Base-by-base conservation (phyloP, 2,113 vertebrate genomes). In the Otolemur garnettii region DNA sequence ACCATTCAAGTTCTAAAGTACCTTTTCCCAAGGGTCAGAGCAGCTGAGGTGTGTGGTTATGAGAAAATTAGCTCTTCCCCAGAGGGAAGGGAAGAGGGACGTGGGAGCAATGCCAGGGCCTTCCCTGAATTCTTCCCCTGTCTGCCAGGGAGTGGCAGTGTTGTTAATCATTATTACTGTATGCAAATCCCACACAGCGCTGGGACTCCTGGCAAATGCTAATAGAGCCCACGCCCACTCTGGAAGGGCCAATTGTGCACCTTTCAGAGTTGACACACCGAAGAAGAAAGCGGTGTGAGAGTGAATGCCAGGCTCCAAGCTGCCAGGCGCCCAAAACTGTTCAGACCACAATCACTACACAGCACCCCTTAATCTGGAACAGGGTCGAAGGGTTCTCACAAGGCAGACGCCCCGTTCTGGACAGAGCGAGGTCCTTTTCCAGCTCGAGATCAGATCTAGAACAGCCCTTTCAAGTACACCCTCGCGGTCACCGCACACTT, bases 121-220 rank as follows among this genome's bases (percentile, higher is more conserved):
- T 96, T 96, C 95, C 96, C 96, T 53, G 94, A 97, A 97, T 98
- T 82, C 96, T 98, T 97, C 95, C 97, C 50, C 30, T 1, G 89
- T 97, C 95, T 97, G 97, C 97, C 97, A 98, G 97, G 97, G 96
- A 98, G 97, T 96, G 97, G 97, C 97, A 98, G 94, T 98, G 89
- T 98, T 98, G 97, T 97, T 97, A 97, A 98, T 98, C 97, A 97
- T 98, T 97, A 98, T 96, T 97, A 94, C 96, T 92, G 95, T 97
- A 97, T 98, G 97, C 87, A 97, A 97, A 98, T 97, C 66, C 24
- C 83, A 72, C 91, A 87, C 28, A n/a, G 53, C 88, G 81, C 77
- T 26, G 55, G 91, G 95, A 96, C 96, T 97, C 75, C 71, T 19
- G 86, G 94, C 95, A 96, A 94, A 97, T 28, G 74, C 93, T 85